These are phyloP conservation scores for Osmerus mordax DNA, from an alignment of 2,113 vertebrate genomes.

Conservation along the genomic window DNA sequence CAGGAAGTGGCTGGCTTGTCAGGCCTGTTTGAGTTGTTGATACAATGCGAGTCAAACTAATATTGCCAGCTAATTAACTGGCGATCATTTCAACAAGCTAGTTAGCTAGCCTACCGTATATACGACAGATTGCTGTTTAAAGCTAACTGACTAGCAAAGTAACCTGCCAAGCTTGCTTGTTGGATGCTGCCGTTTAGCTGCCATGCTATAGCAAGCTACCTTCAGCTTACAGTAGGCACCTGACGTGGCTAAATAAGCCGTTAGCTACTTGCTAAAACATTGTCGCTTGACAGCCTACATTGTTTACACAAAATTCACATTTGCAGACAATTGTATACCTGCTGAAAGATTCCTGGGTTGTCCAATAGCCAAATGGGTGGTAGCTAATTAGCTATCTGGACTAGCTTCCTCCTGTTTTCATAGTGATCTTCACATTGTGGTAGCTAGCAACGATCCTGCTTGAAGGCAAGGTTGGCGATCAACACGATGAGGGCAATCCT, in stretches of 20 bases:
- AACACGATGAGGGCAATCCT: background rate
- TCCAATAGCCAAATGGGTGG: background rate
- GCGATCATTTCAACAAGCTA: too few species aligned
- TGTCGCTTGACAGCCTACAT: background rate
- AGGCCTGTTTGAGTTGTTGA: too few species aligned
- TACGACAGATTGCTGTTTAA: too few species aligned
- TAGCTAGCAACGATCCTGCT: background rate
- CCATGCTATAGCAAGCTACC: background rate
- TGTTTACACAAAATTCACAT: background rate
- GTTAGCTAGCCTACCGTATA: too few species aligned
- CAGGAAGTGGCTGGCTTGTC: too few species aligned
- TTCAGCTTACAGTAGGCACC: background rate
- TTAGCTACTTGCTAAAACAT: conserved; percentile 7
- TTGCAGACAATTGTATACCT: conserved; percentile 44
- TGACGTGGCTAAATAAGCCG: conserved; percentile 1
- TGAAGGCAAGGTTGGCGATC: background rate
- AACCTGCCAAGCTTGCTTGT: background rate
- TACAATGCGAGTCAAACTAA: background rate
- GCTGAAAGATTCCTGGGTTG: background rate
- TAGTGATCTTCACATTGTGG: background rate
- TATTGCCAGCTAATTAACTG: too few species aligned
- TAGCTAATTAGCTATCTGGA: conserved; percentile 8
- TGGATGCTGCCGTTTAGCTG: conserved; percentile 16
- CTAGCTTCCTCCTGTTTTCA: background rate
- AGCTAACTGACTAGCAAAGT: background rate